Evolutionary conservation across 2,888 invertebrate genomes (phyloP), one percentile per base, ranked within the genome.

Genomic region (Listrodromus nycthemerus): DNA sequence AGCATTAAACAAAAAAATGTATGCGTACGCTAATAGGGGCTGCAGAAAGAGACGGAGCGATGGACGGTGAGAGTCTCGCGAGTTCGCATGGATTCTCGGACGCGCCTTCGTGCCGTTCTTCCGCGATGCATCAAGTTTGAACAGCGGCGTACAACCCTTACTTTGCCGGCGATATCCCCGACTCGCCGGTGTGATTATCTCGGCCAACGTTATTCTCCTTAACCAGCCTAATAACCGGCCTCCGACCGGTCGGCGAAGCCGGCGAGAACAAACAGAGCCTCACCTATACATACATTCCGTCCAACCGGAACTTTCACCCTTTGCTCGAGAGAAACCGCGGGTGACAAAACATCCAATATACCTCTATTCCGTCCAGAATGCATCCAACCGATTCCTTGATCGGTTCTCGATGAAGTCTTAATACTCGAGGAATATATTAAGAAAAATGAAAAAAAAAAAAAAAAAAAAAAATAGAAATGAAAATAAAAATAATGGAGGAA

Each of bases 131-230:
- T 91, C 91, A 89, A 87, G 86, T 87, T 65, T 75, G 61, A 63
- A 50, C 65, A 45, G 45, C 24, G 1, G 7, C 37, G 55, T 30
- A 33, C 27, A 63, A 61, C 65, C 63, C 33, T 50, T 33, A 87
- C 90, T 83, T 87, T 87, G 82, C 66, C 88, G 88, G 87, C 89
- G 90, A 91, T 91, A 91, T 86, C 89, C 84, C 55, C 55, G 55
- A 55, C 55, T 55, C 55, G 21, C 4, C 91, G 88, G 90, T 90
- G 89, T 91, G 91, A 91, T 92, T 92, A 92, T 92, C 92, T 90
- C 88, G 87, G 89, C 86, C 87, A 86, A 89, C 92, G 91, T 90
- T 90, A 88, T 88, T 90, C 90, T 87, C 86, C 83, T 63, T 63
- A 55, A 78, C 75, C 70, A 76, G 81, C 65, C 75, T 61, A 61